A percentile compares a stretch with the other conserved stretches of the same genome.
phyloP scores from a whole-genome alignment of 1,140 invertebrate species.

The Augochlora pura region DNA sequence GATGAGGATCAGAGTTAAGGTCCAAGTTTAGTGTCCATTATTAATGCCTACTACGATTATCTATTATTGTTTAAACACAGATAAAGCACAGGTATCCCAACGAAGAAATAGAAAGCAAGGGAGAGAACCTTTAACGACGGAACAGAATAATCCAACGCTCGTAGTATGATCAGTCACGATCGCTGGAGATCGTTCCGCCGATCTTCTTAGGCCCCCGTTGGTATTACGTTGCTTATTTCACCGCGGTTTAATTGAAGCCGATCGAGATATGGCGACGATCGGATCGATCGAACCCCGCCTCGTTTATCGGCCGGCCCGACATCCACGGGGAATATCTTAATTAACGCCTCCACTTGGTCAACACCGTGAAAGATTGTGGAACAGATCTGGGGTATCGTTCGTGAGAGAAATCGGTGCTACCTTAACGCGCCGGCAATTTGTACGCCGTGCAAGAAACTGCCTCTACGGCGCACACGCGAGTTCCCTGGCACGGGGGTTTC shows the following conservation, averaged over 20 bases:
- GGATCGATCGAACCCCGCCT: conserved; percentile 36
- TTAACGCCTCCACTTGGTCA: conserved; percentile 51
- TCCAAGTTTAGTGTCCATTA: too few species aligned
- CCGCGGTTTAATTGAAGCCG: conserved; percentile 38
- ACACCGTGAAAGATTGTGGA: conserved; percentile 45
- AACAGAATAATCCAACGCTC: background rate
- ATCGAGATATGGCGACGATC: conserved; percentile 23
- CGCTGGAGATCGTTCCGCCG: background rate
- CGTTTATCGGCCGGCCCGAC: conserved; percentile 25
- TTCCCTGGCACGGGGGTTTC: conserved; percentile 13
- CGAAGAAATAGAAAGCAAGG: background rate
- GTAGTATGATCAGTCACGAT: conserved; percentile 19
- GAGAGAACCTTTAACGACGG: background rate
- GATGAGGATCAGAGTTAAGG: too few species aligned
- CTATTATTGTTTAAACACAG: too few species aligned
- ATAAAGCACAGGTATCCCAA: too few species aligned
- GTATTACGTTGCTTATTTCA: conserved; percentile 21
- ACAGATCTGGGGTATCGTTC: conserved; percentile 43
- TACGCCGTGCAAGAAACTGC: conserved; percentile 41
- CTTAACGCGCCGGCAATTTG: conserved; percentile 45
- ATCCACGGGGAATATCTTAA: conserved; percentile 38
- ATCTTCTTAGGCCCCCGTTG: conserved; percentile 8
- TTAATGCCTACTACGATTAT: too few species aligned
- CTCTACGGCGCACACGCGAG: conserved; percentile 26
- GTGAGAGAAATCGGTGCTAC: conserved; percentile 55